These are phyloP conservation scores for Dermochelys coriacea DNA, from an alignment of 2,797 vertebrate species.

Conservation along the genomic window DNA sequence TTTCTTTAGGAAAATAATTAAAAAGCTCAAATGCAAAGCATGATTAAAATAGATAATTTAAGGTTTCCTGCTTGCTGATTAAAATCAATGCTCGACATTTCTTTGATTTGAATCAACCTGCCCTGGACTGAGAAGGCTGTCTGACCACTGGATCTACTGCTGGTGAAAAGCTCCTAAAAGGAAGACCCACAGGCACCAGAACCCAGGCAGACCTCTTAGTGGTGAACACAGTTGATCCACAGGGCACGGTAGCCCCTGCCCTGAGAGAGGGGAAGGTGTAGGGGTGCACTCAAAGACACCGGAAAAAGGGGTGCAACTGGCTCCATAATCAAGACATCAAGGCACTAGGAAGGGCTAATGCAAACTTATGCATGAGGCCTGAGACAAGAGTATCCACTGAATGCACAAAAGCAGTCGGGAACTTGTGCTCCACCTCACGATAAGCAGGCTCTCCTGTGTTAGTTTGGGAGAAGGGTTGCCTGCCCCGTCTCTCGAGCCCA, in stretches of 20 bases:
- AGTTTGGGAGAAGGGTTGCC: too few relatives aligned
- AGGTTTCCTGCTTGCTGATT: background rate
- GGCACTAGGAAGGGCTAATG: too few relatives aligned
- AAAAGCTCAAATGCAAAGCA: background rate
- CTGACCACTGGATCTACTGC: background rate
- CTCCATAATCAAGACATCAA: background rate
- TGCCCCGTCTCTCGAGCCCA: too few relatives aligned
- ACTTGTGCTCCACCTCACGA: background rate
- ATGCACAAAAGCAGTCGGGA: background rate
- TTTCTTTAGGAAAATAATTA: background rate
- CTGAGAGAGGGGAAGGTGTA: background rate
- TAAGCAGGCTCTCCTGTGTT: background rate
- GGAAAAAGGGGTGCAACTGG: background rate
- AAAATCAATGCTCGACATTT: background rate
- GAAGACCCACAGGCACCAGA: background rate
- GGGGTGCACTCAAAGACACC: background rate
- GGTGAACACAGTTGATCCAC: background rate
- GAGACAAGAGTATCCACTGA: background rate
- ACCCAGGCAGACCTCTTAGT: background rate
- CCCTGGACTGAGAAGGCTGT: background rate
- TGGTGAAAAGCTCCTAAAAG: background rate
- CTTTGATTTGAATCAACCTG: background rate
- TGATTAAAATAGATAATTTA: background rate
- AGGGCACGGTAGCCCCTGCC: background rate
- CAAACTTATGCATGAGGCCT: background rate